Base-by-base conservation (phyloP, 2,797 vertebrate genomes). In the Parauchenoglanis ngamensis region DNA sequence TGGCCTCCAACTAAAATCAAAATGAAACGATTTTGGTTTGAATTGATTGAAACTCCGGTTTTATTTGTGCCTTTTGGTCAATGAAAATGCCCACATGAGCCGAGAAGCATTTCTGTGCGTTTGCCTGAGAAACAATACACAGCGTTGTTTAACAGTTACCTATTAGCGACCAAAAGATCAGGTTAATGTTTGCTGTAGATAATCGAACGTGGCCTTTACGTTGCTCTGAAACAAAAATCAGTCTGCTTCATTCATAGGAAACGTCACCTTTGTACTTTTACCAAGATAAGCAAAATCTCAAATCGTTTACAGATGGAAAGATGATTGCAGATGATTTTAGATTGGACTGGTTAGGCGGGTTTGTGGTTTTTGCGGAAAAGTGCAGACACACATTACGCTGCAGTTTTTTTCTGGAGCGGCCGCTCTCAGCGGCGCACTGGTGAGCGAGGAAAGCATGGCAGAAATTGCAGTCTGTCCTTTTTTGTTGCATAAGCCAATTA, bases 161-260 rank as follows among this genome's bases (percentile, higher is more conserved):
- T 77, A 86, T 90, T 88, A 85, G 49, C 31, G 81, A 67, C 49
- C 89, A 85, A 90, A 90, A 81, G 87, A 84, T 85, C 76, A 7
- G 44, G 89, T 90, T 90, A 90, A 90, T 90, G 85, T 90, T 90
- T 78, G 78, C 15, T 21, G 87, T 76, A 86, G 85, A 87, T 65
- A 70, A 85, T 77, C 21, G 54, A 46, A 78, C 19, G 19, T 2
- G 59, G 72, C 59, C 3, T 40, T 73, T 63, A 19, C 54, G 0
- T 67, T 10, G 46, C 78, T n/a, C 31, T 21, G 85, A 56, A 56
- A 79, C 12, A 2, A 72, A 3, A 57, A 46, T 67, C 80, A 2
- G 59, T 19, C 25, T 0, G 44, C 40, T 82, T 52, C 80, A 82
- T 82, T 82, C 44, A 46, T 35, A 21, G 52, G n/a, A 49, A 63